Base-by-base conservation (phyloP, 2,113 vertebrate species). In the Stigmatopora nigra region DNA sequence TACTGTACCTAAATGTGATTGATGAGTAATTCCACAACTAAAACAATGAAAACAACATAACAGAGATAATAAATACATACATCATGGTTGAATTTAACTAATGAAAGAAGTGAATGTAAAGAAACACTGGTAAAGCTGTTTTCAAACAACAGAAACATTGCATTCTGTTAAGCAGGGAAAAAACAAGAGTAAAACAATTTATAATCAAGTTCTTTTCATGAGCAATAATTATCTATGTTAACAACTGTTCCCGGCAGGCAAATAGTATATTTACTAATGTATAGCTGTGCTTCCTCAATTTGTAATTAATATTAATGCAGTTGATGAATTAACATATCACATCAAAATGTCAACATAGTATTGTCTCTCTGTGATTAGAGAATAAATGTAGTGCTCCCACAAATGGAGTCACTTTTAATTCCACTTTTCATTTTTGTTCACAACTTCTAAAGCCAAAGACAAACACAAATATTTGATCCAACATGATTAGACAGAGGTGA, bases 191-290 rank as follows among this genome's bases (percentile, higher is more conserved):
- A 67, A 47, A 70, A 62, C 59, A 77, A 52, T 49, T 45, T 51
- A 75, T 86, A 84, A 77, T 80, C 81, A 76, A 73, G 20, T 53
- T 60, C 62, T 63, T 71, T 79, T 79, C 61, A 82, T 83, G 67
- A 83, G 83, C 82, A 73, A 85, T 82, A 68, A 45, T 83, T 77
- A 17, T 49, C 62, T 64, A 65, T 77, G 80, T 78, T 73, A 76
- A 84, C 77, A 85, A 70, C 58, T 78, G 73, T 79, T 85, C 80
- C 70, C 77, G 82, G 76, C 25, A 17, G 71, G 68, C 47, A 25
- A 25, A 58, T 31, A 58, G 35, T 41, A 31, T 73, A 78, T 76
- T 78, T 77, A 72, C 77, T 69, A 45, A 66, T 69, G 65, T 71
- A 64, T 20, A 45, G 36, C 47, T 36, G 13, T 19, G 63, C 51